A percentile compares a stretch with the other conserved stretches of the same genome.
phyloP scores from a whole-genome alignment of 1,140 invertebrate species.

The Lepidurus packardi region DNA sequence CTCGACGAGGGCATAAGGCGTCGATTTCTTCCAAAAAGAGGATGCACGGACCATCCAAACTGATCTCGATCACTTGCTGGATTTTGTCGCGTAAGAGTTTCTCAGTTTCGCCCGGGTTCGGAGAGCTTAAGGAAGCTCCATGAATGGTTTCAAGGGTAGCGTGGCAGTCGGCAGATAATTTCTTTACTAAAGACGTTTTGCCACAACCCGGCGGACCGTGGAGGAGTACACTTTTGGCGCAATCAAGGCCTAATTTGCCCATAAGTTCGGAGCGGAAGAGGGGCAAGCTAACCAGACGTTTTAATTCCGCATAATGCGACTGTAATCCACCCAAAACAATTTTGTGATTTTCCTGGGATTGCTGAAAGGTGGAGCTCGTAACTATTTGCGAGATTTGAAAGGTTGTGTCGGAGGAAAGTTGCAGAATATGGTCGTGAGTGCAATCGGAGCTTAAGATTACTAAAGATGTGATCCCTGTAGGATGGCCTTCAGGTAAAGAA shows the following conservation, averaged over 20 bases:
- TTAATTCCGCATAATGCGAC: neutral
- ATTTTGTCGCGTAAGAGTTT: constrained; percentile 33
- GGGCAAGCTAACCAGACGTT: neutral
- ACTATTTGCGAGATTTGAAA: neutral
- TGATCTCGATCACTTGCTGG: constrained; percentile 33
- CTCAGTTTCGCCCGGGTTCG: constrained; percentile 35
- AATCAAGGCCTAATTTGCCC: neutral
- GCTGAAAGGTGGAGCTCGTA: neutral
- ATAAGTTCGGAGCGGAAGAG: neutral
- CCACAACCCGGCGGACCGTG: constrained; percentile 52
- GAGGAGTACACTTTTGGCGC: constrained; percentile 44
- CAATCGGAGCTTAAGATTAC: neutral
- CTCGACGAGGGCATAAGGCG: constrained; percentile 32
- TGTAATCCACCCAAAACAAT: neutral
- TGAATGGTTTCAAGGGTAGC: constrained; percentile 33
- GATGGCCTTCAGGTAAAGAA: neutral
- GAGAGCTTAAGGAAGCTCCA: constrained; percentile 24
- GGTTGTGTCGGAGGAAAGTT: neutral
- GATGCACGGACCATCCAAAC: constrained; percentile 32
- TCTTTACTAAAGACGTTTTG: constrained; percentile 49
- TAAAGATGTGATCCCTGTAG: neutral
- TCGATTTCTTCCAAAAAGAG: constrained; percentile 37
- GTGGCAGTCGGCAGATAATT: constrained; percentile 34
- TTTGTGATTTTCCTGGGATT: neutral
- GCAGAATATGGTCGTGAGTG: neutral